A percentile compares a stretch with the other conserved stretches of the same genome.
Conservation (phyloP, 1,140 invertebrate genomes). For the Bicyclus anynana region DNA sequence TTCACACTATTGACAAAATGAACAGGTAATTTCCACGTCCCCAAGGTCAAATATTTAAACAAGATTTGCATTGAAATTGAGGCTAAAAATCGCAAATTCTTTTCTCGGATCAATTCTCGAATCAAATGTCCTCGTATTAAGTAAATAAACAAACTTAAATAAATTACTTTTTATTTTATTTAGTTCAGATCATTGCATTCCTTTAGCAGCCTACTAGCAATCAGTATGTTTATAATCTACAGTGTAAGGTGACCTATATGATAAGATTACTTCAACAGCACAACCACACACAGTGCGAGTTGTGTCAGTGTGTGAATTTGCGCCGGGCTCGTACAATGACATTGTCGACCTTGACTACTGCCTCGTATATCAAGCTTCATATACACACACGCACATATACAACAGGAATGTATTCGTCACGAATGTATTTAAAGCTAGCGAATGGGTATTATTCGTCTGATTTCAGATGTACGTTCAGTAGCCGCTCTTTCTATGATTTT, state of each 20-base stretch:
- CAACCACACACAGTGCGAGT: slow-evolving; percentile 43
- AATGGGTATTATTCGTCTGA: slow-evolving; percentile 42
- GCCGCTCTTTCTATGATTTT: slow-evolving; percentile 20
- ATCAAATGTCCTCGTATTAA: too few species aligned
- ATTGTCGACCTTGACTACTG: slow-evolving; percentile 74
- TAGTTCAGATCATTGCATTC: neutral
- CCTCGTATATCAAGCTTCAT: slow-evolving; percentile 60
- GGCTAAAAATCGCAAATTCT: too few species aligned
- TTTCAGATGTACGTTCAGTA: slow-evolving; percentile 31
- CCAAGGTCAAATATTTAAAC: neutral
- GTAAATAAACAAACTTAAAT: neutral
- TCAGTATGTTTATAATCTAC: slow-evolving; percentile 55
- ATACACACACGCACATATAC: slow-evolving; percentile 39
- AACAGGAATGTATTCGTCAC: slow-evolving; percentile 65
- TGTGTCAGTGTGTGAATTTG: slow-evolving; percentile 53
- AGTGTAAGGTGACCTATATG: slow-evolving; percentile 75
- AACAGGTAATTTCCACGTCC: slow-evolving; percentile 14
- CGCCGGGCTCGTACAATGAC: slow-evolving; percentile 69
- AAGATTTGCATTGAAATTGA: neutral
- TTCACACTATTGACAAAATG: slow-evolving; percentile 10
- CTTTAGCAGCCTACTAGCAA: slow-evolving; percentile 23
- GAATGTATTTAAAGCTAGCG: slow-evolving; percentile 56
- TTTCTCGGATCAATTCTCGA: too few species aligned
- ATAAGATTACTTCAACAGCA: slow-evolving; percentile 73
- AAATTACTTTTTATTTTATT: neutral